Conservation (phyloP, 1,140 invertebrate genomes). For the Neocloeon triangulifer region DNA sequence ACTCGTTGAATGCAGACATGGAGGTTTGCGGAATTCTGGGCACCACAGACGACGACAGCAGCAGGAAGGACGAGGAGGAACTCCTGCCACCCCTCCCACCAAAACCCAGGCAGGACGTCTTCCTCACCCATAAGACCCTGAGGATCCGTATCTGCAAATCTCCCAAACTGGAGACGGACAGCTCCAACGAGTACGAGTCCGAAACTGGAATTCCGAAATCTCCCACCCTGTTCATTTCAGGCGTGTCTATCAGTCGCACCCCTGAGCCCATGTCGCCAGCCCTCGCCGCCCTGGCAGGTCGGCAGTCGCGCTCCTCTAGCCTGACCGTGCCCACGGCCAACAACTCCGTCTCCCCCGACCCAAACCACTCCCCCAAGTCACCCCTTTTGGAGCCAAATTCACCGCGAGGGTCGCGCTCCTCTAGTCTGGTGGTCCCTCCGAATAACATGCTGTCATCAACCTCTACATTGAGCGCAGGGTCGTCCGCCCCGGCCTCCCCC, state of each 20-base stretch:
- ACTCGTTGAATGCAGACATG: slow-evolving; percentile 23
- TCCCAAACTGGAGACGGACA: slow-evolving; percentile 20
- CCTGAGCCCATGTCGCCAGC: slow-evolving; percentile 24
- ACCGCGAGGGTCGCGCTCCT: slow-evolving; percentile 9
- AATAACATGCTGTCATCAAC: too few relatives aligned
- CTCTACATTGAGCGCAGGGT: not conserved
- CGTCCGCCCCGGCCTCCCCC: slow-evolving; percentile 4
- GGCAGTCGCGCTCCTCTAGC: slow-evolving; percentile 22
- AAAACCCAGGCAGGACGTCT: slow-evolving; percentile 1
- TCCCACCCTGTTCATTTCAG: slow-evolving; percentile 29
- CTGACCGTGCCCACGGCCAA: slow-evolving; percentile 19
- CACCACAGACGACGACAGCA: slow-evolving; percentile 9
- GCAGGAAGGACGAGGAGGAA: not conserved
- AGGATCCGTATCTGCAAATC: slow-evolving; percentile 9
- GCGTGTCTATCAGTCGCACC: slow-evolving; percentile 31
- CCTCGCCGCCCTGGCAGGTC: slow-evolving; percentile 13
- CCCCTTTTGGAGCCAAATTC: slow-evolving; percentile 2
- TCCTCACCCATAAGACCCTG: not conserved
- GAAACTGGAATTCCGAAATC: slow-evolving; percentile 32
- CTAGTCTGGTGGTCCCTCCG: slow-evolving; percentile 4
- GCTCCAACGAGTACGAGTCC: slow-evolving; percentile 28
- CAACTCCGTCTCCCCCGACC: slow-evolving; percentile 14
- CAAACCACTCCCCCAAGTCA: slow-evolving; percentile 5
- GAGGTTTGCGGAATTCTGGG: slow-evolving; percentile 21
- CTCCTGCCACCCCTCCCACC: not conserved